Percentiles rank a stretch among this genome's conserved stretches.
phyloP scores from a whole-genome alignment of 2,113 vertebrate genomes.

The Diadophis punctatus region DNA sequence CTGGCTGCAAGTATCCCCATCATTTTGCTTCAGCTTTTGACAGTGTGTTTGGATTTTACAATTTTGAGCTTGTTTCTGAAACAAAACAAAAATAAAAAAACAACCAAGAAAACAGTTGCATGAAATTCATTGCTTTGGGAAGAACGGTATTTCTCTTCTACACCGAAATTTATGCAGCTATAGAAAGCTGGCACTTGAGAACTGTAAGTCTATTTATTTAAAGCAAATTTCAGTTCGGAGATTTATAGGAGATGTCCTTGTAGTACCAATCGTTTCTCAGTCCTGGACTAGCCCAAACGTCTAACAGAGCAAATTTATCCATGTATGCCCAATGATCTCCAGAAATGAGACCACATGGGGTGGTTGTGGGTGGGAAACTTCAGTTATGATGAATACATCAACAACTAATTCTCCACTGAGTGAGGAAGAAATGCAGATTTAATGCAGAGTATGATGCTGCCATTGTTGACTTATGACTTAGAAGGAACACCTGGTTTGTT shows the following conservation, averaged over 20 bases:
- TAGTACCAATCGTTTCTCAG: neutral
- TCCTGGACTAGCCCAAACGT: neutral
- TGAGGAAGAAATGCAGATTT: neutral
- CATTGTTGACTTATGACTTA: neutral
- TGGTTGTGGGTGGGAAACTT: neutral
- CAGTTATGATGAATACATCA: neutral
- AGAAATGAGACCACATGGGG: neutral
- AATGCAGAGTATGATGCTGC: neutral
- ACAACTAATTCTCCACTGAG: neutral
- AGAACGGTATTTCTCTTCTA: neutral
- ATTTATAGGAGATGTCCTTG: neutral
- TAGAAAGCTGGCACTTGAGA: neutral
- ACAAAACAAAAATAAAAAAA: conserved; percentile 4
- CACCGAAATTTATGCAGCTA: neutral
- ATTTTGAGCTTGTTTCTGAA: conserved; percentile 65
- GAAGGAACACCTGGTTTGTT: neutral
- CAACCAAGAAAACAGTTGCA: neutral
- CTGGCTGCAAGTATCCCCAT: conserved; percentile 35
- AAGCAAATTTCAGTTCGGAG: neutral
- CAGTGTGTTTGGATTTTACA: conserved; percentile 55
- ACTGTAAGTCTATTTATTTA: neutral
- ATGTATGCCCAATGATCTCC: neutral
- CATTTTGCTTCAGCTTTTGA: conserved; percentile 49
- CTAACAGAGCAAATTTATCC: neutral
- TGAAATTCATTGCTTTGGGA: neutral